phyloP scores from a whole-genome alignment of 2,113 vertebrate species.

The Rhodinocichla rosea region DNA sequence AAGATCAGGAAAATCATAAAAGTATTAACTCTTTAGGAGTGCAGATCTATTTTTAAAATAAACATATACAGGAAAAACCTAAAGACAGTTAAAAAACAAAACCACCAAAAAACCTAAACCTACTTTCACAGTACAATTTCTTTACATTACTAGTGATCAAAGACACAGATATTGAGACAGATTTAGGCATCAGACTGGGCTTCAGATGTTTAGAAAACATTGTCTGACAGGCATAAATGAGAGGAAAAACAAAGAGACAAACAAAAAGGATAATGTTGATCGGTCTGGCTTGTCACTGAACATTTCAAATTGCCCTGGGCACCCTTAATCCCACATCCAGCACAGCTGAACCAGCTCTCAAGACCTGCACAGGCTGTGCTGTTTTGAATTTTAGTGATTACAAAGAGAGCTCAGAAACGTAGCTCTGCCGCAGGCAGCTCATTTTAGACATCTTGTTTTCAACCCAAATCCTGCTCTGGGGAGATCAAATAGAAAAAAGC shows the following conservation, averaged over 20 bases:
- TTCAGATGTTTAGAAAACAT: neutral
- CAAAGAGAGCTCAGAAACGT: neutral
- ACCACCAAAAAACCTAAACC: neutral
- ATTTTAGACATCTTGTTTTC: neutral
- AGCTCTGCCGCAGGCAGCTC: neutral
- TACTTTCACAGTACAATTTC: neutral
- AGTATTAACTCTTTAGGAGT: neutral
- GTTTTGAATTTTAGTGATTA: neutral
- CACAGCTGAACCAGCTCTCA: neutral
- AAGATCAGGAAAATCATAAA: neutral
- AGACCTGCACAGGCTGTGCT: neutral
- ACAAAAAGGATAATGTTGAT: neutral
- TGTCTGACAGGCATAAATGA: neutral
- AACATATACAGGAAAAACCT: neutral
- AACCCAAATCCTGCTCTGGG: neutral
- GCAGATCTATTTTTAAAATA: neutral
- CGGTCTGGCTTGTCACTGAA: neutral
- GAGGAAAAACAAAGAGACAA: neutral
- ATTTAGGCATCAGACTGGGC: neutral
- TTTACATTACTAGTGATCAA: neutral
- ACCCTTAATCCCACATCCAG: neutral
- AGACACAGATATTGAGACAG: neutral
- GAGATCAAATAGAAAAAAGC: neutral
- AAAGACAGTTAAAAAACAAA: neutral
- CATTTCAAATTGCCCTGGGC: neutral